Conservation (phyloP, 2,888 invertebrate species). For the Drosophila cognata region DNA sequence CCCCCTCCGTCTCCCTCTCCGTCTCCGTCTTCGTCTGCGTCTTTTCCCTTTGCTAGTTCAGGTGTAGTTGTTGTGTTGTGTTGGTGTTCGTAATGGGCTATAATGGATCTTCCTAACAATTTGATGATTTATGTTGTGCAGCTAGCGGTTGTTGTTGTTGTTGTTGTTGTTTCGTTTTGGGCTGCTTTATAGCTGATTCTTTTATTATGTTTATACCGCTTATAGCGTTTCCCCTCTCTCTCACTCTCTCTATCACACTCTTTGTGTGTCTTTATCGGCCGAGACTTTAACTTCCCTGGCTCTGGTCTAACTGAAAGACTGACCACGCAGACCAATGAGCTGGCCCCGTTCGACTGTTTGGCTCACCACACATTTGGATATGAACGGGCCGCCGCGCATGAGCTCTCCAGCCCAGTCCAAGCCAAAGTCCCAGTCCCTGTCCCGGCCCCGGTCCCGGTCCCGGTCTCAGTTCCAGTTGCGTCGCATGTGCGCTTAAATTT, state of each 20-base stretch:
- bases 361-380: neutral
- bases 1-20: neutral
- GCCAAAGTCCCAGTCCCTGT: neutral
- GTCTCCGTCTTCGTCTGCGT: conserved; percentile 1
- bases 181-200: conserved; percentile 69
- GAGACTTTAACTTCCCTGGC: conserved; percentile 41
- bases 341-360: conserved; percentile 26
- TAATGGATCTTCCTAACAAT: conserved; percentile 82
- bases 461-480: conserved; percentile 6
- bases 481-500: conserved; percentile 57
- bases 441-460: neutral
- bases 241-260: neutral
- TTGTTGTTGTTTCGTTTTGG: conserved; percentile 51
- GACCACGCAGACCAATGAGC: conserved; percentile 17
- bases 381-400: conserved; percentile 63
- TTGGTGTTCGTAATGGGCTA: conserved; percentile 79
- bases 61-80: conserved; percentile 39
- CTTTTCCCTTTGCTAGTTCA: conserved; percentile 46
- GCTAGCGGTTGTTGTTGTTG: conserved; percentile 75
- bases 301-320: conserved; percentile 26
- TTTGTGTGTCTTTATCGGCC: conserved; percentile 57
- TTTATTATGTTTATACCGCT: conserved; percentile 73
- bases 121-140: conserved; percentile 80
- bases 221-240: conserved; percentile 42
- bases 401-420: conserved; percentile 36